These are phyloP conservation scores for Odontophorus gujanensis DNA, from an alignment of 2,113 vertebrate species.

Conservation along the genomic window DNA sequence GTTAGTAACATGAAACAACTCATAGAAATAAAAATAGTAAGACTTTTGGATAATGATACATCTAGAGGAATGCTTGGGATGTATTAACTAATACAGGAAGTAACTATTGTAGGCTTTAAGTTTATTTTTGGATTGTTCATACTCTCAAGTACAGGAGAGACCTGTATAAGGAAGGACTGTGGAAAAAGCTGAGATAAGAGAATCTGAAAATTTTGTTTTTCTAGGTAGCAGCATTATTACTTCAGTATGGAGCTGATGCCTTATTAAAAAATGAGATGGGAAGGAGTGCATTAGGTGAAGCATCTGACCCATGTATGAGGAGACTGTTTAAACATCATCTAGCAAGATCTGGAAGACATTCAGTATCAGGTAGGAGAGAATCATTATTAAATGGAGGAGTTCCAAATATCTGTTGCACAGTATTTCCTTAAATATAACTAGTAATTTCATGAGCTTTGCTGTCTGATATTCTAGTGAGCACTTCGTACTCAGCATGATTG, in stretches of 20 bases:
- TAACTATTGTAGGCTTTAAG: not conserved
- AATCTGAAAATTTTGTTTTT: slow-evolving; percentile 26
- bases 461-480: not conserved
- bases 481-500: not conserved
- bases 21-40: not conserved
- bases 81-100: not conserved
- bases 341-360: not conserved
- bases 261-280: slow-evolving; percentile 67
- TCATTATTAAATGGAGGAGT: not conserved
- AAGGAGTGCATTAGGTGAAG: slow-evolving; percentile 73
- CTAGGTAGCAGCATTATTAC: slow-evolving; percentile 74
- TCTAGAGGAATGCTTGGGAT: not conserved
- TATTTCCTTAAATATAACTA: not conserved
- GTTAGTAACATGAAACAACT: not conserved
- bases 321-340: slow-evolving; percentile 62
- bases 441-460: not conserved
- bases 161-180: not conserved
- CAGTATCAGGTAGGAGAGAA: slow-evolving; percentile 65
- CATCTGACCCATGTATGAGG: slow-evolving; percentile 46
- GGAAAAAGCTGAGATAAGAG: not conserved
- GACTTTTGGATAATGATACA: not conserved
- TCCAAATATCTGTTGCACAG: not conserved
- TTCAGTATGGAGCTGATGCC: slow-evolving; percentile 77
- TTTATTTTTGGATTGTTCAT: not conserved
- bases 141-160: not conserved